Evolutionary conservation across 2,888 invertebrate genomes (phyloP).

Genomic region (Drosophila diplacantha): DNA sequence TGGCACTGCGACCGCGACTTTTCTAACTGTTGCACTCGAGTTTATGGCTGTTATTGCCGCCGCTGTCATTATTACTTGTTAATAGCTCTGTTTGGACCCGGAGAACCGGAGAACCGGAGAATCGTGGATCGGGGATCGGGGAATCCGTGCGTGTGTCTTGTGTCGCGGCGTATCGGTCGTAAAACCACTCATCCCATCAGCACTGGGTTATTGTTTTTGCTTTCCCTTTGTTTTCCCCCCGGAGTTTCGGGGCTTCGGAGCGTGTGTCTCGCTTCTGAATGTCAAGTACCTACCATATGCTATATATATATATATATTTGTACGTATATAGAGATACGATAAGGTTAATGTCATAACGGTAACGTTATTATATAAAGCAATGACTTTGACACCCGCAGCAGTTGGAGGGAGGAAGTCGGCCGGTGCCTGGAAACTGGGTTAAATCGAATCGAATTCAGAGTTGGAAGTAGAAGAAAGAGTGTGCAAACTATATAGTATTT

Average conservation of each 20-base stretch:
- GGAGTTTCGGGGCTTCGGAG: constrained; percentile 12
- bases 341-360: constrained; percentile 68
- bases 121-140: background rate
- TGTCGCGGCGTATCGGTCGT: constrained; percentile 58
- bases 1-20: constrained; percentile 62
- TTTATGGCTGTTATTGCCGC: constrained; percentile 38
- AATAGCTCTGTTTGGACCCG: constrained; percentile 54
- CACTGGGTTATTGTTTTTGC: constrained; percentile 2
- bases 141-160: constrained; percentile 21
- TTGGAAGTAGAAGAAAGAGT: background rate
- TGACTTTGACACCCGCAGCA: constrained; percentile 69
- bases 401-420: constrained; percentile 1
- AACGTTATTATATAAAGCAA: constrained; percentile 48
- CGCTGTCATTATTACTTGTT: constrained; percentile 67
- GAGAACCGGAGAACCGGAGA: constrained; percentile 17
- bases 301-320: background rate
- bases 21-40: constrained; percentile 45
- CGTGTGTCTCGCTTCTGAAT: constrained; percentile 50
- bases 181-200: constrained; percentile 45
- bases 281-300: constrained; percentile 61
- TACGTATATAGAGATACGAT: constrained; percentile 38
- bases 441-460: background rate
- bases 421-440: constrained; percentile 4
- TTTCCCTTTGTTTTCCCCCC: background rate
- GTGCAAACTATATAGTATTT: background rate